Conservation (phyloP, 1,140 invertebrate species). For the Calephelis nemesis region DNA sequence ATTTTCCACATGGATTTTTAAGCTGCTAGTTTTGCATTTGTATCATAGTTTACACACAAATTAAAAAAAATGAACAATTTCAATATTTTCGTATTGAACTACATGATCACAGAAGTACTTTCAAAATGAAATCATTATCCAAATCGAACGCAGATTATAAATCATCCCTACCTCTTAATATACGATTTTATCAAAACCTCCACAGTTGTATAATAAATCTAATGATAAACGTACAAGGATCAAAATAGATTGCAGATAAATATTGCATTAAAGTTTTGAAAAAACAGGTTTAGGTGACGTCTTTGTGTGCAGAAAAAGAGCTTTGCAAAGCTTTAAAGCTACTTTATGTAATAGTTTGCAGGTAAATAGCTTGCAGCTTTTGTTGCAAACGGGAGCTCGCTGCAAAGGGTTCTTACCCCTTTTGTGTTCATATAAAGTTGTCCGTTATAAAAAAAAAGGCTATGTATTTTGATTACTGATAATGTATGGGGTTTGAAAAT, state of each 20-base stretch:
- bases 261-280: slow-evolving; percentile 22
- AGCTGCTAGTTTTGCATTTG: no score
- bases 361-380: slow-evolving; percentile 46
- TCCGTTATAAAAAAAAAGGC: neutral
- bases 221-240: neutral
- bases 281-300: slow-evolving; percentile 31
- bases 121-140: slow-evolving; percentile 27
- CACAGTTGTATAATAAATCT: neutral
- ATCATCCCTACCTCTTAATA: slow-evolving; percentile 32
- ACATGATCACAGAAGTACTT: slow-evolving; percentile 31
- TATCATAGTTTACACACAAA: no score
- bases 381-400: slow-evolving; percentile 56
- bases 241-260: slow-evolving; percentile 8
- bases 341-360: slow-evolving; percentile 30
- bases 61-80: no score
- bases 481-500: no score
- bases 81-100: slow-evolving; percentile 12
- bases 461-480: no score
- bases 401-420: slow-evolving; percentile 54
- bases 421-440: slow-evolving; percentile 24
- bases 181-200: slow-evolving; percentile 17
- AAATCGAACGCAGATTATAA: slow-evolving; percentile 37
- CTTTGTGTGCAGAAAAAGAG: slow-evolving; percentile 39
- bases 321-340: slow-evolving; percentile 33
- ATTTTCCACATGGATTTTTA: no score